These are phyloP conservation scores for Eupithecia subfuscata DNA, from an alignment of 2,888 invertebrate species.

Conservation along the genomic window DNA sequence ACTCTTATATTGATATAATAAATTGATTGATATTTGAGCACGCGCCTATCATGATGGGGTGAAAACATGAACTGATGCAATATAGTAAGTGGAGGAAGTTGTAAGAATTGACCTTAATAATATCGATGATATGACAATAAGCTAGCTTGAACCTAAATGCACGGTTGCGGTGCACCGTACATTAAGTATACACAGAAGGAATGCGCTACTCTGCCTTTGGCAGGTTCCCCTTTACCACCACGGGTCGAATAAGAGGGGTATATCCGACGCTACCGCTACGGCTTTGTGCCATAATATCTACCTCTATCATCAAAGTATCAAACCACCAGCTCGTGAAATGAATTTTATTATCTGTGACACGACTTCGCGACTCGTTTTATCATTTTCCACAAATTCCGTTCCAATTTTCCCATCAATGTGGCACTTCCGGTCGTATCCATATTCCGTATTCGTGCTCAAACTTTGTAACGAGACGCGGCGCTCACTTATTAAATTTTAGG, in stretches of 20 bases:
- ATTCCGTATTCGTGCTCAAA: constrained; percentile 41
- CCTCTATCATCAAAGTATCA: constrained; percentile 22
- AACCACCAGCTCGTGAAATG: constrained; percentile 29
- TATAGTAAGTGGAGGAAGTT: too few relatives aligned
- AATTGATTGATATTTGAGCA: too few relatives aligned
- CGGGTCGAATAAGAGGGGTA: background rate
- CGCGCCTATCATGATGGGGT: too few relatives aligned
- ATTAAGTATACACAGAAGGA: too few relatives aligned
- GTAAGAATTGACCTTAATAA: too few relatives aligned
- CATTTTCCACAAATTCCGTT: constrained; percentile 43
- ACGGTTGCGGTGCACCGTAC: too few relatives aligned
- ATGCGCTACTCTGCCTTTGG: too few relatives aligned
- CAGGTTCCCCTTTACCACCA: background rate
- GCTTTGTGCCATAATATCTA: background rate
- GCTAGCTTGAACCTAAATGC: too few relatives aligned
- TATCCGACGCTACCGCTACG: background rate
- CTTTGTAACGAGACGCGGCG: constrained; percentile 16
- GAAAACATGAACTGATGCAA: too few relatives aligned
- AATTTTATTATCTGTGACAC: constrained; percentile 44
- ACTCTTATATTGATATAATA: too few relatives aligned
- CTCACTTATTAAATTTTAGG: constrained; percentile 2
- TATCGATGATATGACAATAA: too few relatives aligned
- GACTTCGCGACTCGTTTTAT: constrained; percentile 42
- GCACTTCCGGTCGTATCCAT: constrained; percentile 40
- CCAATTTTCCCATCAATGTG: constrained; percentile 43